Conservation (phyloP, 2,113 vertebrate genomes). For the Campylorhamphus procurvoides region DNA sequence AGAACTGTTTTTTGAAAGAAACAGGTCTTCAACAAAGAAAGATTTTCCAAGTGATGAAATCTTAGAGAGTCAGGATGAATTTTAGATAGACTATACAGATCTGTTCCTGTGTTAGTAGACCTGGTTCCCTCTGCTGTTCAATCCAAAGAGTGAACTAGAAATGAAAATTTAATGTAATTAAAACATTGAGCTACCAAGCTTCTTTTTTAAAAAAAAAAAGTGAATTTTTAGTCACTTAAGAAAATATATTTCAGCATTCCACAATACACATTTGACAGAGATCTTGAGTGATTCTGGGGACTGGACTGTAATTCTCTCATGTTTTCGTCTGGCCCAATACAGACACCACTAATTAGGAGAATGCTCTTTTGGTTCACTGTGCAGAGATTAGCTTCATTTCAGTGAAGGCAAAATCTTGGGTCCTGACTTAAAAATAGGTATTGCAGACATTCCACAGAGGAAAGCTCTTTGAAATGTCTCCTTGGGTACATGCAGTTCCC, state of each 20-base stretch:
- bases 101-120: neutral
- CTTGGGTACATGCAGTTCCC: constrained; percentile 59
- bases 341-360: constrained; percentile 16
- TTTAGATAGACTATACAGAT: neutral
- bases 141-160: neutral
- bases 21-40: neutral
- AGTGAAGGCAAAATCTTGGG: constrained; percentile 57
- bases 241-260: neutral
- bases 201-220: neutral
- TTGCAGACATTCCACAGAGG: constrained; percentile 63
- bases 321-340: constrained; percentile 18
- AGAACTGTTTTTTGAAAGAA: neutral
- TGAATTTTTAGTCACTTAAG: neutral
- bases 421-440: constrained; percentile 71
- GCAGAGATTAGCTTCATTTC: constrained; percentile 55
- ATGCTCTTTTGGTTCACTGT: constrained; percentile 36
- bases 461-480: constrained; percentile 61
- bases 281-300: neutral
- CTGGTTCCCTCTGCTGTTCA: neutral
- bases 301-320: neutral
- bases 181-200: neutral
- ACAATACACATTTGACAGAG: neutral
- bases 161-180: neutral
- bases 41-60: neutral
- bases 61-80: neutral